A percentile compares a stretch with the other conserved stretches of the same genome.
Conservation (phyloP, 2,797 vertebrate genomes). For the Miichthys miiuy region DNA sequence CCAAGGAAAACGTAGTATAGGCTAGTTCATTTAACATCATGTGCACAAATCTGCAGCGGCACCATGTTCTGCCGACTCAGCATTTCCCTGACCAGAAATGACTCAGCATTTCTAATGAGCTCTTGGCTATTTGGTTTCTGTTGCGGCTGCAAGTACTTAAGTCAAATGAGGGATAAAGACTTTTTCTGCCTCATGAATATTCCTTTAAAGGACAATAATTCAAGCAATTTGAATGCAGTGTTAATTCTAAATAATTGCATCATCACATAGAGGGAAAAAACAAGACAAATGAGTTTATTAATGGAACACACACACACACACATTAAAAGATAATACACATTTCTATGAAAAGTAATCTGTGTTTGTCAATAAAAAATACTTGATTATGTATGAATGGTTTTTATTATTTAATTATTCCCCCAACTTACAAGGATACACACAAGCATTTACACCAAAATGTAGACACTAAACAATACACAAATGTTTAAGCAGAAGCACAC, state of each 20-base stretch:
- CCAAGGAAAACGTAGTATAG: neutral
- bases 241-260: conserved; percentile 57
- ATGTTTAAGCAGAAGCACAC: neutral
- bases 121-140: conserved; percentile 46
- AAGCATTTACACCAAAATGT: neutral
- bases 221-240: conserved; percentile 30
- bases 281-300: neutral
- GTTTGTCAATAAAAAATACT: neutral
- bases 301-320: conserved; percentile 6
- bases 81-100: conserved; percentile 44
- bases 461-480: neutral
- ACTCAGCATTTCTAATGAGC: conserved; percentile 70
- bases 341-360: neutral
- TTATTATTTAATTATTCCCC: neutral
- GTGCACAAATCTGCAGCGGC: conserved; percentile 42
- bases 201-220: conserved; percentile 64
- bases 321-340: conserved; percentile 7
- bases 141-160: conserved; percentile 59
- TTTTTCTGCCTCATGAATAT: conserved; percentile 69
- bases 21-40: conserved; percentile 38
- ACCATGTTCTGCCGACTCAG: conserved; percentile 56
- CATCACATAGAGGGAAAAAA: neutral
- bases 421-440: too few relatives aligned
- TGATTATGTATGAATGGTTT: neutral
- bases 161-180: conserved; percentile 72